Percentiles rank a stretch among this genome's conserved stretches.
phyloP scores from a whole-genome alignment of 2,113 vertebrate genomes.

The Sminthopsis crassicaudata region DNA sequence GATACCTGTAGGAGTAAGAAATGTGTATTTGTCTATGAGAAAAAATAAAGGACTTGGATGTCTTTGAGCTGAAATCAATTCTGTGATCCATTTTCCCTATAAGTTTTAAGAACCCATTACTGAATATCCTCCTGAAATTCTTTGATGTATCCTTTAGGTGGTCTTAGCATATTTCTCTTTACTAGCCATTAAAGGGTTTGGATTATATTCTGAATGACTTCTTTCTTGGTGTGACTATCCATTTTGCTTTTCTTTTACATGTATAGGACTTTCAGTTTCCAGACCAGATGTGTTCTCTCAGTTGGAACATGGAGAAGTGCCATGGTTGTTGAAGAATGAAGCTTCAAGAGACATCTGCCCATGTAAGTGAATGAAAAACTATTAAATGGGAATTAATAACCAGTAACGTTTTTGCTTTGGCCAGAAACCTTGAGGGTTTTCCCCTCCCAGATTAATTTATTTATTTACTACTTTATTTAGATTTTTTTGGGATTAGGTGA shows the following conservation, averaged over 20 bases:
- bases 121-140: not conserved
- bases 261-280: not conserved
- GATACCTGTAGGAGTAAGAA: not conserved
- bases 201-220: not conserved
- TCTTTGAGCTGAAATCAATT: not conserved
- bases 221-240: not conserved
- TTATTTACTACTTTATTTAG: too few species aligned
- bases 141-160: not conserved
- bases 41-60: not conserved
- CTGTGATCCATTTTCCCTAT: not conserved
- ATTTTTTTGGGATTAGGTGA: too few species aligned
- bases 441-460: too few species aligned
- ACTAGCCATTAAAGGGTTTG: not conserved
- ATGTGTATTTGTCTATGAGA: not conserved
- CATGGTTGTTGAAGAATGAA: not conserved
- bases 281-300: not conserved
- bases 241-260: not conserved
- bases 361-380: not conserved
- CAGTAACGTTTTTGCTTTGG: not conserved
- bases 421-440: too few species aligned
- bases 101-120: not conserved
- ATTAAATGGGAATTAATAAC: not conserved
- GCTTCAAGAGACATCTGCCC: not conserved
- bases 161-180: not conserved
- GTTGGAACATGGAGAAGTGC: not conserved